Base-by-base conservation (phyloP, 2,797 vertebrate species). In the Pelochelys cantorii region DNA sequence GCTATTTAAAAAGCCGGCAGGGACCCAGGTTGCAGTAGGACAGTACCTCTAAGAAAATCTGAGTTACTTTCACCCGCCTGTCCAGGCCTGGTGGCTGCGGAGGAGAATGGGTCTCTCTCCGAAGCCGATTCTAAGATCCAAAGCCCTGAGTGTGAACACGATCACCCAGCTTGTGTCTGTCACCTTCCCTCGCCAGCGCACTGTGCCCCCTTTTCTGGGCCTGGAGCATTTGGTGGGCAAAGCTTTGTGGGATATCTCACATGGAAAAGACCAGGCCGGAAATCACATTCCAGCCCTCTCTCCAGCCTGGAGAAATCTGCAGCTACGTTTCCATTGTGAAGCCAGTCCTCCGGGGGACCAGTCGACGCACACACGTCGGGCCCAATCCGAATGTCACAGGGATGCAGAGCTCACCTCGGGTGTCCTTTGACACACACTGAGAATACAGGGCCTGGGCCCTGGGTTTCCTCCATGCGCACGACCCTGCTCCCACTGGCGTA, bases 381-480 rank as follows among this genome's bases (percentile, higher is more conserved):
- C 42, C 52, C 75, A 87, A 59, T 91, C 90, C 42, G 74, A 91
- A 91, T 80, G 83, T 3, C n/a, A 22, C 14, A 42, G 34, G 31
- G 74, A 20, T 52, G 13, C 65, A 77, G 85, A 81, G 48, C 79
- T 84, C 56, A 42, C 42, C 37, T 29, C 5, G 59, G 59, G 27
- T 6, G 25, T 11, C 59, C 5, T 5, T 12, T 11, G 27, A 60
- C 12, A 2, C 3, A 5, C 29, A 27, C 29, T 62, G 5, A 15
- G 60, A 62, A 62, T 31, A 62, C 60, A 62, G 29, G 29, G 13
- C 13, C 29, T 62, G 55, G 55, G 7, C 55, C 59, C 25, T 23
- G 31, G 31, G 4, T 34, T 4, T n/a, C n/a, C 17, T 17, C 17
- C 8, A 2, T n/a, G 7, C 20, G n/a, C n/a, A 0, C 20, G 60